phyloP scores from a whole-genome alignment of 1,140 invertebrate species.

The Callitettix versicolor region DNA sequence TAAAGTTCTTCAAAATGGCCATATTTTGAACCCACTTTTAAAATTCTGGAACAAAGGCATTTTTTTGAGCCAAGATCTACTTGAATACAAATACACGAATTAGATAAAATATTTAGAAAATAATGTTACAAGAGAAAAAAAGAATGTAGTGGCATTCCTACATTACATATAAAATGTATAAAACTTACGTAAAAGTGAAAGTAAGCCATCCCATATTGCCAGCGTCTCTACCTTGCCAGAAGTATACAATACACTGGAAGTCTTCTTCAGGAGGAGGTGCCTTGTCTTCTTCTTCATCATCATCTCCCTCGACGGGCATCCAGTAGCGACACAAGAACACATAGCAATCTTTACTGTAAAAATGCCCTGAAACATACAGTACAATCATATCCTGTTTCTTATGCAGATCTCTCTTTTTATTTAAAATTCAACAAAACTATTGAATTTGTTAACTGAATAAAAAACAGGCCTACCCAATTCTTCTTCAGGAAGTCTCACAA shows the following conservation, averaged over 20 bases:
- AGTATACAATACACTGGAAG: constrained; percentile 95
- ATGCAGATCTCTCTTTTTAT: not conserved
- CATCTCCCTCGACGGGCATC: constrained; percentile 53
- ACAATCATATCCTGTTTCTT: no score
- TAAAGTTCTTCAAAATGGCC: no score
- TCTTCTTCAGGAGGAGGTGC: constrained; percentile 66
- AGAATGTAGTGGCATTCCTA: no score
- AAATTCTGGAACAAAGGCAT: no score
- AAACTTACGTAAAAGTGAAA: constrained; percentile 80
- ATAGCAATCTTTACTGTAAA: constrained; percentile 94
- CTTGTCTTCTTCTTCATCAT: constrained; percentile 51
- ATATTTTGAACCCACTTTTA: no score
- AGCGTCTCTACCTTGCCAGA: constrained; percentile 97
- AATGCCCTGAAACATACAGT: constrained; percentile 45
- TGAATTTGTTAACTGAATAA: constrained; percentile 26
- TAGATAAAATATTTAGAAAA: no score
- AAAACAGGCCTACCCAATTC: constrained; percentile 70
- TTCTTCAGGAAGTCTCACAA: constrained; percentile 87
- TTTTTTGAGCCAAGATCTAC: no score
- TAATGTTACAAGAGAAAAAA: no score
- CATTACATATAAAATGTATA: no score
- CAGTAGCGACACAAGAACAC: constrained; percentile 96
- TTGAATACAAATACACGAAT: no score
- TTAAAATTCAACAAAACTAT: not conserved
- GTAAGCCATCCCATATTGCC: constrained; percentile 99